Conservation (phyloP, 2,888 invertebrate genomes). For the Clanis bilineata region DNA sequence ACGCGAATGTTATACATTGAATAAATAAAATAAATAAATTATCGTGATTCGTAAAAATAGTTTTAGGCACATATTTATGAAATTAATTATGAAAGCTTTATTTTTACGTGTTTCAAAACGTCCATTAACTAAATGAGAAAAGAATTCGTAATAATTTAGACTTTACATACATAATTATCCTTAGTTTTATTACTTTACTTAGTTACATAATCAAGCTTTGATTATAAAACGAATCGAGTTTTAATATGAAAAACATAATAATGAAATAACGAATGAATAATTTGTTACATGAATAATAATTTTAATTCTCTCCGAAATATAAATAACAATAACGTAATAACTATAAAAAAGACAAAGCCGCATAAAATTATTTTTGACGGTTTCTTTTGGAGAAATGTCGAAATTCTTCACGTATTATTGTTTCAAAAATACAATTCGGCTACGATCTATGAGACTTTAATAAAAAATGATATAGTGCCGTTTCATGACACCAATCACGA, state of each 20-base stretch:
- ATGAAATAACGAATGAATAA: not conserved
- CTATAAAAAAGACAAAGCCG: not conserved
- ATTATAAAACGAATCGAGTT: not conserved
- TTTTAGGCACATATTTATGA: no score
- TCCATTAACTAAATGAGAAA: not conserved
- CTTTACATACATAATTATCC: not conserved
- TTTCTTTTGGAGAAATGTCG: not conserved
- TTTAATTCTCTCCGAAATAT: not conserved
- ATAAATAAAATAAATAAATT: not conserved
- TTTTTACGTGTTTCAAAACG: no score
- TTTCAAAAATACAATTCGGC: not conserved
- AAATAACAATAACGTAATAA: not conserved
- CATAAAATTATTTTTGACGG: not conserved
- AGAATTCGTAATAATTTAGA: not conserved
- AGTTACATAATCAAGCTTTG: not conserved
- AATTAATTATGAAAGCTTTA: no score
- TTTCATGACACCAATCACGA: constrained; percentile 10
- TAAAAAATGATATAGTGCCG: not conserved
- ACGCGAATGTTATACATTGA: no score
- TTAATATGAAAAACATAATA: not conserved
- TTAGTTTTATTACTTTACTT: not conserved
- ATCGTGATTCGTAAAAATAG: no score
- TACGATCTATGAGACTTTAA: not conserved
- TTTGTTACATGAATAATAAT: not conserved
- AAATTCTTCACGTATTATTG: not conserved